Evolutionary conservation across 2,888 invertebrate genomes (phyloP).

Genomic region (Lacanobia oleracea): DNA sequence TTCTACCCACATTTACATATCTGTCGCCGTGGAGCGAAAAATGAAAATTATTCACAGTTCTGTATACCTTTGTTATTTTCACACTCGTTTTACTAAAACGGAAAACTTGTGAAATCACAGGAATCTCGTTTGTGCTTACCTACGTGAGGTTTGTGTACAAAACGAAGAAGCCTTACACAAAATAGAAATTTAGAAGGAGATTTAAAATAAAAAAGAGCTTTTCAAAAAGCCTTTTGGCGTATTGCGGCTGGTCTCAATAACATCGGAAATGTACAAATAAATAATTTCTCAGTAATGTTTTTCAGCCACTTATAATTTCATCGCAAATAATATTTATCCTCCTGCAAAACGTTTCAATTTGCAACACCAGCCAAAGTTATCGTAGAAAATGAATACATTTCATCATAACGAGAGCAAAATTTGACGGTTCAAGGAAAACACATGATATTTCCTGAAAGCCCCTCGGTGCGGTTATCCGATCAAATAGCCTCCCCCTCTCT

Average conservation of each 20-base stretch:
- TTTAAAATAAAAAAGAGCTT: background rate
- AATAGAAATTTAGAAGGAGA: constrained; percentile 7
- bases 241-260: too few species aligned
- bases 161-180: background rate
- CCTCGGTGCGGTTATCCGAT: constrained; percentile 43
- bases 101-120: constrained; percentile 29
- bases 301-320: background rate
- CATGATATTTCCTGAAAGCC: constrained; percentile 47
- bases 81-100: constrained; percentile 39
- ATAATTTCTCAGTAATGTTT: constrained; percentile 4
- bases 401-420: constrained; percentile 36
- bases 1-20: constrained; percentile 55
- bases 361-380: constrained; percentile 1
- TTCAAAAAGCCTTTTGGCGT: background rate
- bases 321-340: background rate
- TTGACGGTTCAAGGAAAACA: constrained; percentile 49
- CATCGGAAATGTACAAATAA: background rate
- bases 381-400: constrained; percentile 47
- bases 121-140: background rate
- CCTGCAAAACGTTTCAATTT: constrained; percentile 12
- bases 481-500: constrained; percentile 23
- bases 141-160: constrained; percentile 9
- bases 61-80: constrained; percentile 51
- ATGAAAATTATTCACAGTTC: constrained; percentile 56
- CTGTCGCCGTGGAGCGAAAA: constrained; percentile 49